These are phyloP conservation scores for Stercorarius parasiticus DNA, from an alignment of 2,113 vertebrate genomes.

Conservation along the genomic window DNA sequence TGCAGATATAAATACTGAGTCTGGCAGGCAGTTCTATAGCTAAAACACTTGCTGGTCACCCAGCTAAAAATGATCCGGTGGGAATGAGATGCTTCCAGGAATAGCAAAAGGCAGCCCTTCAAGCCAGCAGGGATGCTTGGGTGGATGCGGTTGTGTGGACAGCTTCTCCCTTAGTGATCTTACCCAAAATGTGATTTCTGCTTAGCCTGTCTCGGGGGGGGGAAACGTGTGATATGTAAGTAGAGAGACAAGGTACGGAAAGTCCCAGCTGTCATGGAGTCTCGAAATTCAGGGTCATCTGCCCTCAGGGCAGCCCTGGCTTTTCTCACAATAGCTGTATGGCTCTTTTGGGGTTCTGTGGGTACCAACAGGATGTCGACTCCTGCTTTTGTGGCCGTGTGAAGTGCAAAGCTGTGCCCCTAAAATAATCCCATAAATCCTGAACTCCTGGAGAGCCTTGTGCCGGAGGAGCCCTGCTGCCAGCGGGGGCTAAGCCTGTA, in stretches of 20 bases:
- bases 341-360: background rate
- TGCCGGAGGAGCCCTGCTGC: background rate
- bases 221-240: accelerated
- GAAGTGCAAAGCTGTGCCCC: background rate
- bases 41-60: background rate
- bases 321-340: background rate
- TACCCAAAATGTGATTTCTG: background rate
- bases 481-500: background rate
- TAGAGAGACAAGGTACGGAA: too few species aligned
- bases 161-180: background rate
- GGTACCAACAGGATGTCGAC: accelerated
- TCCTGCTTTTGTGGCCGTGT: background rate
- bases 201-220: accelerated
- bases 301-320: background rate
- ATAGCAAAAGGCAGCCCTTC: background rate
- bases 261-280: accelerated
- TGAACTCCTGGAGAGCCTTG: background rate
- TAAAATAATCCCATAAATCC: background rate
- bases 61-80: background rate
- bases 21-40: background rate
- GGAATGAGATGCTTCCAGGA: background rate
- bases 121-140: background rate
- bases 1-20: background rate
- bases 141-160: accelerated
- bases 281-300: background rate